Evolutionary conservation across 92 coral and sea anemone genomes (phyloP).

Genomic region (Phymanthus crucifer): DNA sequence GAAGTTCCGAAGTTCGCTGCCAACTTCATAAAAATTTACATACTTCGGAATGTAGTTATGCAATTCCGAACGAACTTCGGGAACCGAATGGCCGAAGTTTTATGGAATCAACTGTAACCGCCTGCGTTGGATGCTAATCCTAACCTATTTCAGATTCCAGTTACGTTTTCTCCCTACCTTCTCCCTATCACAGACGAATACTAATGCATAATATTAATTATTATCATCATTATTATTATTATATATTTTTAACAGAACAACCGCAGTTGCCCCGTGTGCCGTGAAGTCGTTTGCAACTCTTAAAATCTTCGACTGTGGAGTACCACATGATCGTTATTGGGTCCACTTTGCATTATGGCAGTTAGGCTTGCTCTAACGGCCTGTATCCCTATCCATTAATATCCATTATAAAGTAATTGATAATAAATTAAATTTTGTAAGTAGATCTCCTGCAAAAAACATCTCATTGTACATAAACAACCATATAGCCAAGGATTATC

Average conservation of each 20-base stretch:
- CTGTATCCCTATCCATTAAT: neutral
- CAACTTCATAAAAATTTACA: too few species aligned
- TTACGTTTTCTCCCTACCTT: neutral
- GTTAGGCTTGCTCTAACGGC: neutral
- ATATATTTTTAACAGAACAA: constrained; percentile 10
- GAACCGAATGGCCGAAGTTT: too few species aligned
- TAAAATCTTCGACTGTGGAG: constrained; percentile 3
- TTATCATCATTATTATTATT: neutral
- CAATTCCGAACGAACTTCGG: too few species aligned
- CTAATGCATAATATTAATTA: neutral
- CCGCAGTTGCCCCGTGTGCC: constrained; percentile 31
- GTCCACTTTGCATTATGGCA: neutral
- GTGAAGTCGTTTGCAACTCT: constrained; percentile 20
- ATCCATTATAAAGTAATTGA: neutral
- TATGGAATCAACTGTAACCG: too few species aligned
- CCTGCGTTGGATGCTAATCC: too few species aligned
- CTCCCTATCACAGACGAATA: too few species aligned
- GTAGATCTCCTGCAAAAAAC: neutral
- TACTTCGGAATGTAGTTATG: too few species aligned
- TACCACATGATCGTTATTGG: constrained; percentile 8
- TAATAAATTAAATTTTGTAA: neutral
- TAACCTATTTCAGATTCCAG: neutral
- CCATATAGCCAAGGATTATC: neutral
- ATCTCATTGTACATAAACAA: neutral
- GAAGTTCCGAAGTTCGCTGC: too few species aligned